Percentiles rank a stretch among this genome's conserved stretches.
Evolutionary conservation across 2,113 vertebrate genomes (phyloP).

Genomic region (Solenodon paradoxus): DNA sequence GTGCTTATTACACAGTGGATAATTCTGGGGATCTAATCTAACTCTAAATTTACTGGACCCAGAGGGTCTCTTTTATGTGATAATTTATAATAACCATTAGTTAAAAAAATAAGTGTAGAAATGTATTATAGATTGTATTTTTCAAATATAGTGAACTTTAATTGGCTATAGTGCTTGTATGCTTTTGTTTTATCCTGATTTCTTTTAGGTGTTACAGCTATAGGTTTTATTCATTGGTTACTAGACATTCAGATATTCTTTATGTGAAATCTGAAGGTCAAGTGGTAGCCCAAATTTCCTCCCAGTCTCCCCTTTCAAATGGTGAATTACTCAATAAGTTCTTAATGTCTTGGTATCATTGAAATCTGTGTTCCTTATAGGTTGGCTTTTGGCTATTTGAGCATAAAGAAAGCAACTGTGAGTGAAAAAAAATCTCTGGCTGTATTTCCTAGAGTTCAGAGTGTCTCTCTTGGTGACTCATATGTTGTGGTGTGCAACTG

Average conservation of each 20-base stretch:
- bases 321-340: background rate
- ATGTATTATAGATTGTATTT: background rate
- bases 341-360: background rate
- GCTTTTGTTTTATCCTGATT: background rate
- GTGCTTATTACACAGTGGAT: background rate
- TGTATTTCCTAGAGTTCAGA: background rate
- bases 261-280: background rate
- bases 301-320: background rate
- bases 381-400: background rate
- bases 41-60: background rate
- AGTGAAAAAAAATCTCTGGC: background rate
- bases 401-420: background rate
- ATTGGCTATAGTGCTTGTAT: background rate
- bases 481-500: background rate
- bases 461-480: background rate
- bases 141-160: background rate
- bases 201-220: background rate
- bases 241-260: background rate
- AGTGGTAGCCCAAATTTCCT: background rate
- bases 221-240: background rate
- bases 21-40: background rate
- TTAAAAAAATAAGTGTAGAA: background rate
- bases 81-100: background rate
- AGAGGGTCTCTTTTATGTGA: background rate
- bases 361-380: background rate